Evolutionary conservation across 2,888 invertebrate species (phyloP).

Genomic region (Nemapogon koenigi): DNA sequence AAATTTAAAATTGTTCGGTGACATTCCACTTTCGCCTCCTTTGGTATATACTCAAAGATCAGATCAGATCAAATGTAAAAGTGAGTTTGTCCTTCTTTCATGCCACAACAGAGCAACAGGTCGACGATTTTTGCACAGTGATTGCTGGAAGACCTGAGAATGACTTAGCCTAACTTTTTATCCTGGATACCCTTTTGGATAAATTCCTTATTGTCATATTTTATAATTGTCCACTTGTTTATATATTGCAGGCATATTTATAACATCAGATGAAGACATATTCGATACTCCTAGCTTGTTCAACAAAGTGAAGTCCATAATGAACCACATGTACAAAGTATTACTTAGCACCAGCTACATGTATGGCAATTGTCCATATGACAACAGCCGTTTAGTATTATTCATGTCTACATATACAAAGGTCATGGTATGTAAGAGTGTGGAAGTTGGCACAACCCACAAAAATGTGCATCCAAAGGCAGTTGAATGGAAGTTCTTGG

Average conservation of each 20-base stretch:
- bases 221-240: no score
- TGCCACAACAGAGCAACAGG: no score
- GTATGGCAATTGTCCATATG: slow-evolving; percentile 60
- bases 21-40: no score
- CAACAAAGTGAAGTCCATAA: slow-evolving; percentile 63
- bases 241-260: slow-evolving; percentile 69
- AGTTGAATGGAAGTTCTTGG: slow-evolving; percentile 79
- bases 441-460: slow-evolving; percentile 55
- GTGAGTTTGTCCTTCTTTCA: no score
- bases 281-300: slow-evolving; percentile 63
- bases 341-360: slow-evolving; percentile 63
- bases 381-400: slow-evolving; percentile 71
- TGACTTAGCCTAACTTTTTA: no score
- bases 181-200: no score
- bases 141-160: no score
- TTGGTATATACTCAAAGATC: no score
- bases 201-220: no score
- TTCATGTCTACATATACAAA: slow-evolving; percentile 61
- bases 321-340: slow-evolving; percentile 63
- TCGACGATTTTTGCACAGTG: no score
- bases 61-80: no score
- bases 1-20: no score
- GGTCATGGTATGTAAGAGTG: slow-evolving; percentile 68
- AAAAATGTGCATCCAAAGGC: slow-evolving; percentile 63
- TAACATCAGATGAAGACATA: slow-evolving; percentile 71